phyloP scores from a whole-genome alignment of 2,888 invertebrate species.

The Drosophila phalerata region DNA sequence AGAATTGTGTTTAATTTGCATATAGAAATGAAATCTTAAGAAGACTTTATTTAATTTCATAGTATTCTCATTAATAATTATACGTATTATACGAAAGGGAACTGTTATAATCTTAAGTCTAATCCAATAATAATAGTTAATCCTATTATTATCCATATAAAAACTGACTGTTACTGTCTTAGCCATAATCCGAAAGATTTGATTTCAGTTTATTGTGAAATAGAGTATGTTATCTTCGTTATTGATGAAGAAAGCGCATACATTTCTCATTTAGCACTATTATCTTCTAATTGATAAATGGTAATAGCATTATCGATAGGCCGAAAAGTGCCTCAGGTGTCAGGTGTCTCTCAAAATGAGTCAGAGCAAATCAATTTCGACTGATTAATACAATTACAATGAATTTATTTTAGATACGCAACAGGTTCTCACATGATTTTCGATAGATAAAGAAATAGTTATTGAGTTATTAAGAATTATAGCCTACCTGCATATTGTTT shows the following conservation, averaged over 20 bases:
- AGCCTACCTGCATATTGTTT: slow-evolving; percentile 30
- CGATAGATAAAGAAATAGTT: too few relatives aligned
- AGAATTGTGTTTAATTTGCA: too few relatives aligned
- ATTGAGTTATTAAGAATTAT: neutral
- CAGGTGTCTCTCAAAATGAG: slow-evolving; percentile 14
- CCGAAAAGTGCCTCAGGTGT: slow-evolving; percentile 31
- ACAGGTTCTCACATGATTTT: slow-evolving; percentile 13
- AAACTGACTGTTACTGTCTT: too few relatives aligned
- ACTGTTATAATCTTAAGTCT: too few relatives aligned
- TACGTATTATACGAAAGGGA: too few relatives aligned
- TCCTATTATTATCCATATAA: neutral
- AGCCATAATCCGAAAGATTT: neutral
- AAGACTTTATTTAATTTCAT: too few relatives aligned
- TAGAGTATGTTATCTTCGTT: slow-evolving; percentile 13
- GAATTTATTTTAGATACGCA: slow-evolving; percentile 1
- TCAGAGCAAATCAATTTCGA: slow-evolving; percentile 20
- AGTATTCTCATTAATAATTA: too few relatives aligned
- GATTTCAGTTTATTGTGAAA: slow-evolving; percentile 11
- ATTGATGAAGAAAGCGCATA: neutral
- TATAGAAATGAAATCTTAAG: too few relatives aligned
- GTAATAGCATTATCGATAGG: slow-evolving; percentile 16
- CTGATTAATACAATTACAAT: slow-evolving; percentile 24
- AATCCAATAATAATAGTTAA: neutral
- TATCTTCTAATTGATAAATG: slow-evolving; percentile 25
- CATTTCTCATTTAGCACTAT: slow-evolving; percentile 34